Evolutionary conservation across 2,797 vertebrate species (phyloP).

Genomic region (Salmo trutta): DNA sequence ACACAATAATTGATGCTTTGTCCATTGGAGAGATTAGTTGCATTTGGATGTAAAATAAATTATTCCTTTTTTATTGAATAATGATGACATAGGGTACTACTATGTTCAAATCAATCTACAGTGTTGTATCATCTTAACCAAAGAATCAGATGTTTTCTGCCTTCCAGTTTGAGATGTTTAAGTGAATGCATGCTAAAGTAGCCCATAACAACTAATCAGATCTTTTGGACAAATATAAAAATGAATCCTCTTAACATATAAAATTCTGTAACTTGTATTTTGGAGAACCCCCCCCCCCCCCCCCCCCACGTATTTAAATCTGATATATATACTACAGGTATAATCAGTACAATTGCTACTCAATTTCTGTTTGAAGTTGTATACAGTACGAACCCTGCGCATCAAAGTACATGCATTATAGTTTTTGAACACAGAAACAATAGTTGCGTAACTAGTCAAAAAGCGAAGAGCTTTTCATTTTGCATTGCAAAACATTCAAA

Average conservation of each 20-base stretch:
- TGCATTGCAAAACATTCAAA: conserved; percentile 29
- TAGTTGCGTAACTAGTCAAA: conserved; percentile 10
- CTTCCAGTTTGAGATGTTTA: conserved; percentile 23
- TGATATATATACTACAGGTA: conserved; percentile 7
- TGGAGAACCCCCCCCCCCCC: background rate
- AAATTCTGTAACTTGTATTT: conserved; percentile 31
- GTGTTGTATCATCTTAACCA: conserved; percentile 64
- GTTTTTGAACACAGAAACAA: conserved; percentile 43
- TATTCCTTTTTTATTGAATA: background rate
- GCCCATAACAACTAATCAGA: conserved; percentile 14
- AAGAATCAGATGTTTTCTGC: conserved; percentile 62
- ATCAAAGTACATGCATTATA: background rate
- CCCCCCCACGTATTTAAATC: conserved; percentile 14
- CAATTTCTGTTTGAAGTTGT: conserved; percentile 18
- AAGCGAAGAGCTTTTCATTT: conserved; percentile 10
- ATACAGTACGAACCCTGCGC: background rate
- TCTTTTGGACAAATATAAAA: conserved; percentile 14
- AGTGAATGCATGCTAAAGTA: conserved; percentile 20
- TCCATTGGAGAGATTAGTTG: conserved; percentile 29
- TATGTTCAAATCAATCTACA: conserved; percentile 18
- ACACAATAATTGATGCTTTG: background rate
- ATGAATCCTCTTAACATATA: conserved; percentile 13
- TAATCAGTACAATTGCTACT: conserved; percentile 6
- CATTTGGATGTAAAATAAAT: conserved; percentile 37
- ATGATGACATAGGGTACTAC: background rate